A percentile compares a stretch with the other conserved stretches of the same genome.
Conservation (phyloP, 1,140 invertebrate genomes). For the Drosophila malerkotliana region DNA sequence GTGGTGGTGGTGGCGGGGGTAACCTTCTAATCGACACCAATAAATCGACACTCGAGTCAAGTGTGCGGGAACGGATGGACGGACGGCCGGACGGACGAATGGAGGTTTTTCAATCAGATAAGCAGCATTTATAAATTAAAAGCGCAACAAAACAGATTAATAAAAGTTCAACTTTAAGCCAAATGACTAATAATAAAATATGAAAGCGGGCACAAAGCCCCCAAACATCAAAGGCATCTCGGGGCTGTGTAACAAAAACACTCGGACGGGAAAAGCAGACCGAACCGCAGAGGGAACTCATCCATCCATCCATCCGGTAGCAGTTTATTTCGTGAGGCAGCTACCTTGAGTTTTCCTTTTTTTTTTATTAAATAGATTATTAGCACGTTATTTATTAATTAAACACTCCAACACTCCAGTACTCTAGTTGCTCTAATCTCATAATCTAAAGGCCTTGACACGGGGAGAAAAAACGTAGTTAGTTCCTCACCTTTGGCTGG, state of each 20-base stretch:
- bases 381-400: conserved; percentile 81
- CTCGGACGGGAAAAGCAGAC: conserved; percentile 13
- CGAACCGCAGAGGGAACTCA: conserved; percentile 44
- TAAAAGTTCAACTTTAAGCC: conserved; percentile 79
- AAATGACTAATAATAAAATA: conserved; percentile 82
- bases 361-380: conserved; percentile 73
- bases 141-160: conserved; percentile 77
- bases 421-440: conserved; percentile 61
- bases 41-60: conserved; percentile 78
- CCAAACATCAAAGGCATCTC: conserved; percentile 65
- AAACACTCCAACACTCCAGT: conserved; percentile 40
- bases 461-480: neutral
- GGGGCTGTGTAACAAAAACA: neutral
- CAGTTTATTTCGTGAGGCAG: conserved; percentile 20
- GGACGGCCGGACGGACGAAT: conserved; percentile 22
- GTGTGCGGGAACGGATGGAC: conserved; percentile 49
- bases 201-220: conserved; percentile 61
- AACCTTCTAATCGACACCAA: conserved; percentile 65
- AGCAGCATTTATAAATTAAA: conserved; percentile 81
- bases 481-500: no score
- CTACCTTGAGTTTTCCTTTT: conserved; percentile 32
- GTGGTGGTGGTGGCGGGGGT: neutral
- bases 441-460: conserved; percentile 57
- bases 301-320: conserved; percentile 44
- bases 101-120: conserved; percentile 77